Evolutionary conservation across 2,797 vertebrate genomes (phyloP), one percentile per base, ranked within the genome.

Genomic region (Acanthis flammea): DNA sequence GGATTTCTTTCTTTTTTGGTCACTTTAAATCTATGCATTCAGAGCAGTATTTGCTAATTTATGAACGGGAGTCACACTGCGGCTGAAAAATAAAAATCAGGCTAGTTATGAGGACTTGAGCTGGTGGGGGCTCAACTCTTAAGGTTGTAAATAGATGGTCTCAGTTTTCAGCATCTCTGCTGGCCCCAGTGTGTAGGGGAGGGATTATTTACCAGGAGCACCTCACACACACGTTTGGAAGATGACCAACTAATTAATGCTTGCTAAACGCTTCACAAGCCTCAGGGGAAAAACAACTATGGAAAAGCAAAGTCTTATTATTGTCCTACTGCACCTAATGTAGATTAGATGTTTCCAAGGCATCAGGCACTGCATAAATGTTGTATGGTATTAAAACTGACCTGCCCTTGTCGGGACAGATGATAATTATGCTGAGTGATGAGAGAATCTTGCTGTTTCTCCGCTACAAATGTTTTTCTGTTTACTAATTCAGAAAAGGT

Each of bases 171-270:
- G 68, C 68, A 91, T 50, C 54, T 80, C 86, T 87, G 72, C 88
- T 83, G 74, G 83, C 41, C 75, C 63, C 62, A 48, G 76, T 88
- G 70, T 65, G 39, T 44, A 62, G 62, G 65, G 68, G 72, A 91
- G 66, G 61, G 88, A 89, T 75, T 88, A 67, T 94, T 91, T 94
- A 96, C 55, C 66, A 86, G 54, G 53, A 94, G 89, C 82, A 86
- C 74, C 73, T 97, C 92, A 95, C 70, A 82, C 53, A n/a, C 45
- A 24, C 41, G 1, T 90, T 94, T 96, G 95, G 94, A 96, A 94
- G 90, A 92, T 95, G 96, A 91, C 86, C 94, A 96, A 54, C 91
- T 96, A 95, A 95, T 95, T 95, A 94, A 91, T 92, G 94, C 95
- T 95, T 95, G 88, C 90, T 87, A 94, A 97, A 92, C 0, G 4